Evolutionary conservation across 2,797 vertebrate genomes (phyloP).

Genomic region (Phoxinus dragarum): DNA sequence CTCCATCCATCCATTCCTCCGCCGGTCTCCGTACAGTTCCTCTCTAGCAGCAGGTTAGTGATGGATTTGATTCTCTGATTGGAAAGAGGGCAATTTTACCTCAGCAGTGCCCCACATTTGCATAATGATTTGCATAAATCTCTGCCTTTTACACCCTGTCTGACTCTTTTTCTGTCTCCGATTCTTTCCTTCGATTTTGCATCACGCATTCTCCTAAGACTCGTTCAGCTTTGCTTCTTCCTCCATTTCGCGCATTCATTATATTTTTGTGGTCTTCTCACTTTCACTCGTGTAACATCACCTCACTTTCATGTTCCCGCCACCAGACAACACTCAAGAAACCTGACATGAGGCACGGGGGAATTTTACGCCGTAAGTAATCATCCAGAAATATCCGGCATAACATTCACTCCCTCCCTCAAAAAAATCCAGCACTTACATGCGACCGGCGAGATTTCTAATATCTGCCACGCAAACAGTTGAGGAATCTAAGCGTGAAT

Average conservation of each 20-base stretch:
- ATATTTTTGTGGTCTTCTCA: conserved; percentile 34
- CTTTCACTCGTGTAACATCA: conserved; percentile 26
- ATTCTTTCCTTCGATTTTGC: conserved; percentile 8
- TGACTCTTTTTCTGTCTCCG: conserved; percentile 19
- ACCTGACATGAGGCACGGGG: conserved; percentile 21
- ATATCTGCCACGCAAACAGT: conserved; percentile 34
- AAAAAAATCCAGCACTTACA: conserved; percentile 18
- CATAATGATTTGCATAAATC: conserved; percentile 65
- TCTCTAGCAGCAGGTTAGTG: conserved; percentile 56
- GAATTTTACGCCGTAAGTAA: conserved; percentile 17
- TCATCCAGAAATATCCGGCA: conserved; percentile 40
- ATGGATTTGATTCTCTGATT: conserved; percentile 66
- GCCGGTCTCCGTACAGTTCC: conserved; percentile 39
- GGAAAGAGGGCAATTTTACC: conserved; percentile 64
- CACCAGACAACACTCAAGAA: conserved; percentile 41
- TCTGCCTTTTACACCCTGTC: conserved; percentile 48
- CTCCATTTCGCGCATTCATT: conserved; percentile 12
- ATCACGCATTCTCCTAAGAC: conserved; percentile 26
- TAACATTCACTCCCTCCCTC: conserved; percentile 17
- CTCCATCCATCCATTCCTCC: conserved; percentile 58
- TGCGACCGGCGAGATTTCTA: conserved; percentile 13
- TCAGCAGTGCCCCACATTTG: conserved; percentile 58
- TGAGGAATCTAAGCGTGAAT: conserved; percentile 37
- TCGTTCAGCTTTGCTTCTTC: conserved; percentile 32
- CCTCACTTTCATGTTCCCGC: conserved; percentile 12